A percentile compares a stretch with the other conserved stretches of the same genome.
Evolutionary conservation across 2,888 invertebrate species (phyloP).

Genomic region (Choristoneura rosaceana): DNA sequence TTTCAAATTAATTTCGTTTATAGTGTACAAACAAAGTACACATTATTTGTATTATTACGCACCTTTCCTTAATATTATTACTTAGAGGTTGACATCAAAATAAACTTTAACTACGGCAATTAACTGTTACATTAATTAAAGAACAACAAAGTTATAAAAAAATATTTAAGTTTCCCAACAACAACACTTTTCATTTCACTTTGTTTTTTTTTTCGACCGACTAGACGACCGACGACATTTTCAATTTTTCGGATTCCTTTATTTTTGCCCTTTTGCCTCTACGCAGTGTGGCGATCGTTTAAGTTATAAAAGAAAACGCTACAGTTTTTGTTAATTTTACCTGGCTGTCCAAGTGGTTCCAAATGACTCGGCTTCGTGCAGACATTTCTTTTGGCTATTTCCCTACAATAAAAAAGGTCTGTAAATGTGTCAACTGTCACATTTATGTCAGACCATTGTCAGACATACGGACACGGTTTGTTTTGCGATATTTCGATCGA

Average conservation of each 20-base stretch:
- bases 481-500: constrained; percentile 40
- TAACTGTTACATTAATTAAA: background rate
- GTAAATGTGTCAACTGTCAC: too few relatives aligned
- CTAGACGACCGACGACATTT: too few relatives aligned
- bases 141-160: background rate
- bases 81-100: background rate
- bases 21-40: background rate
- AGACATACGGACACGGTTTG: constrained; percentile 5
- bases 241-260: too few relatives aligned
- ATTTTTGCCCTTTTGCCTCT: too few relatives aligned
- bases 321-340: background rate
- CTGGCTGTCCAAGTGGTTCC: too few relatives aligned
- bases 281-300: background rate
- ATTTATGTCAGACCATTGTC: too few relatives aligned
- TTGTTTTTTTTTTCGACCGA: too few relatives aligned
- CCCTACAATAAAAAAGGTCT: too few relatives aligned
- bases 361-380: too few relatives aligned
- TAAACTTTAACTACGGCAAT: background rate
- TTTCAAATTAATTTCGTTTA: background rate
- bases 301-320: background rate
- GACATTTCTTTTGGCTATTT: too few relatives aligned
- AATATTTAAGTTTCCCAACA: background rate
- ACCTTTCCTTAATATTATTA: background rate
- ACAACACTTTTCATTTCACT: background rate
- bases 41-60: background rate